These are phyloP conservation scores for Meloe dianella DNA, from an alignment of 2,888 invertebrate species.

Conservation along the genomic window DNA sequence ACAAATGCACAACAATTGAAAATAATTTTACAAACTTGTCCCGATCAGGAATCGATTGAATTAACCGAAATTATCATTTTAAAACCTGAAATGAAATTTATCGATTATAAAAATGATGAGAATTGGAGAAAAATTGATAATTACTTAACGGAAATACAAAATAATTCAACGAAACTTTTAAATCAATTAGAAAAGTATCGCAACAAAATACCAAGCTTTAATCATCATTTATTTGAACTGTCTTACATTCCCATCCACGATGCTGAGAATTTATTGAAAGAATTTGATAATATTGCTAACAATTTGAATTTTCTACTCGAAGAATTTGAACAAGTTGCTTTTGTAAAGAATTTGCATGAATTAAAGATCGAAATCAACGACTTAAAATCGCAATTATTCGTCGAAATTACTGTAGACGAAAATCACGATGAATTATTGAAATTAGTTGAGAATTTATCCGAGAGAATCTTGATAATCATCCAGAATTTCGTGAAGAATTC, in stretches of 20 bases:
- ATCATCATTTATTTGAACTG: constrained; percentile 43
- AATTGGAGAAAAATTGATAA: constrained; percentile 45
- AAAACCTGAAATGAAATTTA: constrained; percentile 43
- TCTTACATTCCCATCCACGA: constrained; percentile 43
- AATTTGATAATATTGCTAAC: constrained; percentile 16
- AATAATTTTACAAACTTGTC: constrained; percentile 70
- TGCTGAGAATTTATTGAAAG: constrained; percentile 33
- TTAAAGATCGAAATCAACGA: constrained; percentile 11
- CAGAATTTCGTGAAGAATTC: constrained; percentile 59
- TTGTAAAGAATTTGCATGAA: constrained; percentile 23
- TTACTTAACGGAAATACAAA: constrained; percentile 38
- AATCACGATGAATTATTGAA: constrained; percentile 17
- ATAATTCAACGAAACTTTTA: constrained; percentile 38
- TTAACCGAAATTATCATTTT: constrained; percentile 46
- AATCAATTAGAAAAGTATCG: constrained; percentile 42
- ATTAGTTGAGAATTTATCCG: constrained; percentile 32
- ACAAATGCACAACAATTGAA: constrained; percentile 68
- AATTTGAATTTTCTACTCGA: constrained; percentile 28
- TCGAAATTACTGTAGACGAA: neutral
- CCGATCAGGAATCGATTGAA: constrained; percentile 55
- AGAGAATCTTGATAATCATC: constrained; percentile 62
- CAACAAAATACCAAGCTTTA: constrained; percentile 38
- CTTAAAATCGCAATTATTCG: constrained; percentile 20
- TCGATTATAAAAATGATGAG: constrained; percentile 47
- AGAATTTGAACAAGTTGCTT: constrained; percentile 42